phyloP scores from a whole-genome alignment of 2,888 invertebrate genomes.

The Yponomeuta cagnagella region DNA sequence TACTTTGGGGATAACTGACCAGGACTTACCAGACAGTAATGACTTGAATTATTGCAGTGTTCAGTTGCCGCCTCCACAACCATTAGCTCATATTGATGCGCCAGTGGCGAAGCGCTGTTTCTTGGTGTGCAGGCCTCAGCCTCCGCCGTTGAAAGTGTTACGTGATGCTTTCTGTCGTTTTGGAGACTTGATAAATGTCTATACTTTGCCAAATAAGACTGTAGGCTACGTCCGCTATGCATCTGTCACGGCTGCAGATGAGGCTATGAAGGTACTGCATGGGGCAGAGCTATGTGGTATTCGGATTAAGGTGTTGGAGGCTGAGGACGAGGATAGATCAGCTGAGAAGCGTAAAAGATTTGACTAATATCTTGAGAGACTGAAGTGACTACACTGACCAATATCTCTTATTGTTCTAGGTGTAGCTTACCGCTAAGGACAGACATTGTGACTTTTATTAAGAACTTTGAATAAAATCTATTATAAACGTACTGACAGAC shows the following conservation, averaged over 20 bases:
- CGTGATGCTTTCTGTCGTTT: slow-evolving; percentile 94
- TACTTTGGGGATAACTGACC: slow-evolving; percentile 44
- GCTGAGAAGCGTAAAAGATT: slow-evolving; percentile 41
- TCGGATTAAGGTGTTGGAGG: slow-evolving; percentile 90
- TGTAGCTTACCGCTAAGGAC: background rate
- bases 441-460: background rate
- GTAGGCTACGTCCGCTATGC: slow-evolving; percentile 95
- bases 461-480: background rate
- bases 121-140: slow-evolving; percentile 77
- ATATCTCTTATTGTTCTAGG: background rate
- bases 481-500: slow-evolving; percentile 3
- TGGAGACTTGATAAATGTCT: slow-evolving; percentile 92
- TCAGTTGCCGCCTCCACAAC: slow-evolving; percentile 82
- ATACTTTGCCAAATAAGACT: slow-evolving; percentile 90
- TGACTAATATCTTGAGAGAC: slow-evolving; percentile 25
- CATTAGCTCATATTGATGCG: slow-evolving; percentile 81
- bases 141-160: slow-evolving; percentile 86
- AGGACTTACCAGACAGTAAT: slow-evolving; percentile 35
- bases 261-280: slow-evolving; percentile 82
- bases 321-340: slow-evolving; percentile 77
- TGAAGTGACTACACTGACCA: slow-evolving; percentile 11
- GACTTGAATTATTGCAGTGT: slow-evolving; percentile 78
- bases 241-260: slow-evolving; percentile 81
- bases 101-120: slow-evolving; percentile 80
- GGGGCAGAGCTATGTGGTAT: slow-evolving; percentile 92